Evolutionary conservation across 1,140 invertebrate genomes (phyloP), one percentile per base, ranked within the genome.

Genomic region (Bombyx mandarina): DNA sequence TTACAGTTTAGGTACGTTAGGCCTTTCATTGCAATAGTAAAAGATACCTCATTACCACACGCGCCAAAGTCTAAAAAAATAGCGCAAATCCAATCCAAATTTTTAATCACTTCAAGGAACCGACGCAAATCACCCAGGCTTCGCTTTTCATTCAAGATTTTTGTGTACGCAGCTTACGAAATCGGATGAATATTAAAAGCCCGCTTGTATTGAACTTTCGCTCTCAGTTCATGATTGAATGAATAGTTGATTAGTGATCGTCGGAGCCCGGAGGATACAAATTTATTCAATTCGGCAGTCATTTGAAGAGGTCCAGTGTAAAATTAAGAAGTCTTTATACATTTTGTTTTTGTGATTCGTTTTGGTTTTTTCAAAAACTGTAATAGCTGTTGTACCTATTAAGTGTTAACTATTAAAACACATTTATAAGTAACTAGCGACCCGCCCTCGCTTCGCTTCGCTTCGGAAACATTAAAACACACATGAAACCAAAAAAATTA

Each of bases 211-310:
- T 52, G 45, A 46, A 52, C 48, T 49, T 49, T 12, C 48, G 7
- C n/a, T 43, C 58, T 44, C 18, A 9, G 58, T 55, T 60, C 56
- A 56, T 55, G 58, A 56, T 56, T 60, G 54, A 60, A 52, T 53
- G 58, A 60, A 60, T 60, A 56, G 54, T 60, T 60, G 58, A 60
- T 60, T 60, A 60, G 58, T 60, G 58, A 60, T 56, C 43, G 58
- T 45, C 56, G 58, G 56, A 55, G 56, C 26, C 58, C 43, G 54
- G 56, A 60, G 54, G 51, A 54, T 54, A 53, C 51, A 60, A 59
- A 60, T 60, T 60, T 45, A 45, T 60, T 60, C 43, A 26, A 60
- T 60, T 43, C 56, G 58, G 47, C 18, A 49, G 48, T n/a, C 3
- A 18, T 49, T n/a, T 12, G 48, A 22, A n/a, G 48, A 12, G 9